Evolutionary conservation across 1,140 invertebrate genomes (phyloP).

Genomic region (Octopus sinensis): DNA sequence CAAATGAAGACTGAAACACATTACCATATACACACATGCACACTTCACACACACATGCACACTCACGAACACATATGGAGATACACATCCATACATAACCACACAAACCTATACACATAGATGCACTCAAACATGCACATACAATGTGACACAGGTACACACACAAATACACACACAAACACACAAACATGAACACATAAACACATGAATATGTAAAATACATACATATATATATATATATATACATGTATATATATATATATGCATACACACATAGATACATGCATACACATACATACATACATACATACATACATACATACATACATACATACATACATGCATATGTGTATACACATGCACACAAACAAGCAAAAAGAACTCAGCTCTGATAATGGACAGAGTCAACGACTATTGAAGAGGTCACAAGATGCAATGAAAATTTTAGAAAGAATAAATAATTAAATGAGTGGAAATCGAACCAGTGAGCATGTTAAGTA

Average conservation of each 20-base stretch:
- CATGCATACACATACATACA: not conserved
- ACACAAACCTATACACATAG: not conserved
- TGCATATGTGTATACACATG: too few species aligned
- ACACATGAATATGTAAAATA: not conserved
- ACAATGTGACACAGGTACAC: not conserved
- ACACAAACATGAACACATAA: not conserved
- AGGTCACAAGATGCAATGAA: too few species aligned
- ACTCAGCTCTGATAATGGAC: too few species aligned
- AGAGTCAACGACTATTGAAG: too few species aligned
- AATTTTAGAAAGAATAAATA: too few species aligned
- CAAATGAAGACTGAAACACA: too few species aligned
- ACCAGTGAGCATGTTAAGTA: too few species aligned
- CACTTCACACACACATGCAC: not conserved
- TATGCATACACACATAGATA: not conserved
- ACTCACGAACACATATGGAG: not conserved
- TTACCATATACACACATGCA: not conserved
- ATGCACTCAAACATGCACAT: not conserved
- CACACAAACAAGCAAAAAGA: too few species aligned
- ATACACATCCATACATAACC: not conserved
- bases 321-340: not conserved
- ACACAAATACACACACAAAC: not conserved
- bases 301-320: not conserved
- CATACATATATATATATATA: not conserved
- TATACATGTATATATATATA: not conserved
- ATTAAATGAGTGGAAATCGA: too few species aligned